Evolutionary conservation across 1,140 invertebrate species (phyloP), one percentile per base, ranked within the genome.

Genomic region (Drosophila melanica): DNA sequence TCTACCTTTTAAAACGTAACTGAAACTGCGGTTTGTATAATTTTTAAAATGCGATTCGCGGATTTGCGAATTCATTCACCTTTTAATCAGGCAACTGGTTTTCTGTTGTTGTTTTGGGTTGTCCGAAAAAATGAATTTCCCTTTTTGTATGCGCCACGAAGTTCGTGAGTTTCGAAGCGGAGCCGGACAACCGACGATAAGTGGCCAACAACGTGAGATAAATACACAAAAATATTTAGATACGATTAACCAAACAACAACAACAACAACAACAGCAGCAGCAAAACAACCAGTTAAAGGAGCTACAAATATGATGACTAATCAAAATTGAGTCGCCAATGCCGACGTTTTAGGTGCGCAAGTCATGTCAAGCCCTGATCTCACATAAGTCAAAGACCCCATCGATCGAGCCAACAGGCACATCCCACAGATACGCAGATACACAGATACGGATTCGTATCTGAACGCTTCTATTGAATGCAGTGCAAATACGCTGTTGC

Each of bases 81-180:
- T 87, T 86, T 82, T 86, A 86, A 86, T 87, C 82, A 82, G 48
- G 76, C 69, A 82, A 87, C 86, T 80, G 75, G 86, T 85, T 86
- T 81, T 60, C 35, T 63, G 57, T 62, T 77, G 41, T 62, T 55
- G 42, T 55, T 77, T 67, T 63, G 58, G 63, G 55, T 41, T 75
- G 70, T 67, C 62, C 62, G 20, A 16, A 55, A 64, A 74, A 74
- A 78, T 50, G 69, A 81, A 75, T 86, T 86, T 86, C 82, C 79
- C 79, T 62, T 62, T 87, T 87, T 75, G 78, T 78, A 75, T 81
- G 75, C 75, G 64, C 81, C 63, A 67, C 69, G 64, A 86, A 87
- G 55, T 72, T 81, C 66, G 81, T 74, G 63, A 79, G 53, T 54
- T 47, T 64, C 30, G 62, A 39, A 50, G 45, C 55, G 53, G 30